Base-by-base conservation (phyloP, 2,797 vertebrate genomes). In the Pangasius larnaudii region DNA sequence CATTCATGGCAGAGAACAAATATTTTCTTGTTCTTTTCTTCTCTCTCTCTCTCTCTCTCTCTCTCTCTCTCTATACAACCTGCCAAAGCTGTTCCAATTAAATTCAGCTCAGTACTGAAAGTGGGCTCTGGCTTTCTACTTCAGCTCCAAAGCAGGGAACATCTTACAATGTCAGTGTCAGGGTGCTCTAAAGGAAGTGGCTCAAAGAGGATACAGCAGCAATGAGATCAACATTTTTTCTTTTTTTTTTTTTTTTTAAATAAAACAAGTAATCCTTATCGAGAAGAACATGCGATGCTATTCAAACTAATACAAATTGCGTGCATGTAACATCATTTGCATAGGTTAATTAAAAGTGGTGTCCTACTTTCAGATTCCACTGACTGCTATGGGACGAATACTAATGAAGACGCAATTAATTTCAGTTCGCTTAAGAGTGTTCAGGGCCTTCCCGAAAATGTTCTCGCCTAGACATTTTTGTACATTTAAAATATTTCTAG, bases 341-440 rank as follows among this genome's bases (percentile, higher is more conserved):
- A 96, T 94, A 94, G 94, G 94, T 95, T 95, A 95, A 96, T 95
- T 96, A 94, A 96, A 95, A 95, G 90, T 89, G 87, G 90, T 86
- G 89, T 94, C 92, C 93, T 91, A 93, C 90, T 95, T 92, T 89
- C 89, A 75, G 91, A 94, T 94, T 93, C 88, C 89, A 91, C 89
- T 89, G 91, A 91, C 91, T 84, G 61, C 92, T 92, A 91, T 89
- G 92, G 94, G 93, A 91, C 81, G 92, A 95, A 95, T 94, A 91
- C 91, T 94, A 95, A 95, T 95, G 93, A 94, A 93, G 92, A 88
- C 42, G 67, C 89, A 89, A 93, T 88, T 92, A 91, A 90, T 92
- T 91, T 92, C 89, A 87, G 91, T 92, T 91, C 81, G 89, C 75
- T 90, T 92, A 93, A 93, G 92, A 91, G 92, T 89, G 87, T 85